These are phyloP conservation scores for Thyatira batis DNA, from an alignment of 2,888 invertebrate species.

Conservation along the genomic window DNA sequence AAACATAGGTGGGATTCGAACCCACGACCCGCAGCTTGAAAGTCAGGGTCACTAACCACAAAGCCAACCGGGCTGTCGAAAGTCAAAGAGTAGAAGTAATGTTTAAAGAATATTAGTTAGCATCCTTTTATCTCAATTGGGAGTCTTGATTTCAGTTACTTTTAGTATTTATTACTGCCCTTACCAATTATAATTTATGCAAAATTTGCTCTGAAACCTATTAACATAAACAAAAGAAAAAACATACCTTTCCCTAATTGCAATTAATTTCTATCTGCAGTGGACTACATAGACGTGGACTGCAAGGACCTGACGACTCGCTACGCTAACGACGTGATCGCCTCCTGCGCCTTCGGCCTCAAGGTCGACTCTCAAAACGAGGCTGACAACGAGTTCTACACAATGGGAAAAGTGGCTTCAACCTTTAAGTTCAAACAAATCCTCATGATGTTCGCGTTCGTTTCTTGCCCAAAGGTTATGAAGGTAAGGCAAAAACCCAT, in stretches of 20 bases:
- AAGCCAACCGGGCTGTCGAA: too few relatives aligned
- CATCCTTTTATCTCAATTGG: too few relatives aligned
- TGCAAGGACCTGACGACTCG: slow-evolving; percentile 68
- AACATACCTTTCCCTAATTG: not conserved
- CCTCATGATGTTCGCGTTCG: not conserved
- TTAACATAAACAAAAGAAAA: not conserved
- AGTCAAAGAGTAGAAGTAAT: too few relatives aligned
- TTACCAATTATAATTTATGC: not conserved
- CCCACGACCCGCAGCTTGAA: too few relatives aligned
- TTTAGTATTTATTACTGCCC: not conserved
- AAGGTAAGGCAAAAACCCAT: too few relatives aligned
- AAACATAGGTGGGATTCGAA: too few relatives aligned
- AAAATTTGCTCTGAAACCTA: not conserved
- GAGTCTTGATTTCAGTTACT: too few relatives aligned
- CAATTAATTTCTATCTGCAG: slow-evolving; percentile 25
- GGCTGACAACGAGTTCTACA: slow-evolving; percentile 78
- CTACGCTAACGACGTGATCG: slow-evolving; percentile 78
- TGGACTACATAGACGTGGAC: slow-evolving; percentile 51
- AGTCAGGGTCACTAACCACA: too few relatives aligned
- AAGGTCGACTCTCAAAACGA: slow-evolving; percentile 80
- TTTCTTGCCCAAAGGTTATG: not conserved
- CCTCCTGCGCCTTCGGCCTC: slow-evolving; percentile 76
- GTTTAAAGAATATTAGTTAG: too few relatives aligned
- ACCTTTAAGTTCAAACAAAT: not conserved
- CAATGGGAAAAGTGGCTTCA: slow-evolving; percentile 59